These are phyloP conservation scores for Diplodus sargus DNA, from an alignment of 2,797 vertebrate species.

Conservation along the genomic window DNA sequence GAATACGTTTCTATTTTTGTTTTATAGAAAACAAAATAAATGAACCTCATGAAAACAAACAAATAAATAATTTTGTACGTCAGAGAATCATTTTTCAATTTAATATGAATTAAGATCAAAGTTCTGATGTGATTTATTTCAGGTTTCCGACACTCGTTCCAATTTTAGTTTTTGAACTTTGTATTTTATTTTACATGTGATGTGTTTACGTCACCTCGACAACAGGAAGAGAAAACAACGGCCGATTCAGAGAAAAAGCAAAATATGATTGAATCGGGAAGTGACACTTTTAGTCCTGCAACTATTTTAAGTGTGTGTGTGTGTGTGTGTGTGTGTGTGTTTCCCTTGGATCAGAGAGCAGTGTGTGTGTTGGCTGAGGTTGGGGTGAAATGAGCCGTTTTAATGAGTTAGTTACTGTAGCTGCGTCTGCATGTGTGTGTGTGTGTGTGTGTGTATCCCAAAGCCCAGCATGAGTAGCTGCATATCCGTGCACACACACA, in stretches of 20 bases:
- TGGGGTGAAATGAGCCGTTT: slow-evolving; percentile 78
- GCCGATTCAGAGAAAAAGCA: not conserved
- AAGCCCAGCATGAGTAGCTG: slow-evolving; percentile 47
- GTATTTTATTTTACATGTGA: not conserved
- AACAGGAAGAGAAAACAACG: slow-evolving; percentile 9
- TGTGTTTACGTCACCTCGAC: slow-evolving; percentile 17
- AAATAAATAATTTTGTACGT: not conserved
- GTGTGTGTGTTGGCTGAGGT: slow-evolving; percentile 73
- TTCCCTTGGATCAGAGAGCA: slow-evolving; percentile 53
- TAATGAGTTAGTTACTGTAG: slow-evolving; percentile 68
- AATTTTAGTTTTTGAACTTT: not conserved
- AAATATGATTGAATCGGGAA: slow-evolving; percentile 8
- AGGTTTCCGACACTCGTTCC: not conserved
- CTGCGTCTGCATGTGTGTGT: slow-evolving; percentile 9
- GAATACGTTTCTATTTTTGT: not conserved
- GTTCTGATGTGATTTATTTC: not conserved
- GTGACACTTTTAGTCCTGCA: slow-evolving; percentile 2
- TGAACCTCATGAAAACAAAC: not conserved
- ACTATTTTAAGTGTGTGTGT: too few species aligned
- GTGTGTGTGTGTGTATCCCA: slow-evolving; percentile 9
- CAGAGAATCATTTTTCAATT: not conserved
- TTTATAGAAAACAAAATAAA: not conserved
- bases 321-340: slow-evolving; percentile 29
- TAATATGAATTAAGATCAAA: not conserved
- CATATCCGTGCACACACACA: slow-evolving; percentile 12